Percentiles rank a stretch among this genome's conserved stretches.
Evolutionary conservation across 2,797 vertebrate species (phyloP).

Genomic region (Margarornis squamiger): DNA sequence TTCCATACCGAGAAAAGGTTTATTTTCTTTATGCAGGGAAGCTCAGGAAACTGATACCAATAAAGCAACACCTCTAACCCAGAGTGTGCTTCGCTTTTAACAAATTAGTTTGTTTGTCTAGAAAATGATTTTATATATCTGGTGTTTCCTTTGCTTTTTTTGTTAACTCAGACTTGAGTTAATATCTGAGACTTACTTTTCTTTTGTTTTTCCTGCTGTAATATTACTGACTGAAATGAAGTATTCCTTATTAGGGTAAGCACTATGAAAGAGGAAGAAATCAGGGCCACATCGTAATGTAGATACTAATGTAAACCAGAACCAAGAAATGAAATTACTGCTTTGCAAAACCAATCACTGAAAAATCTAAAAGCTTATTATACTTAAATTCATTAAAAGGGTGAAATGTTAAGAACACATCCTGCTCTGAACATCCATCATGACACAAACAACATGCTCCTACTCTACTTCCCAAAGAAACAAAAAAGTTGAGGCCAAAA

Average conservation of each 20-base stretch:
- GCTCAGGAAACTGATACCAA: background rate
- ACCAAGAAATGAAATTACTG: background rate
- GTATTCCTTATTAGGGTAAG: background rate
- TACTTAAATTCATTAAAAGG: background rate
- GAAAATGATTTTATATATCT: background rate
- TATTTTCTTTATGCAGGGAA: background rate
- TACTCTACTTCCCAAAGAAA: background rate
- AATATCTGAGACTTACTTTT: background rate
- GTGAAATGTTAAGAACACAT: background rate
- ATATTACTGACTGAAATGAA: background rate
- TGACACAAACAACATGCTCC: background rate
- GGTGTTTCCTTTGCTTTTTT: background rate
- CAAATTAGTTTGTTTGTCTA: background rate
- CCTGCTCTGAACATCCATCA: background rate
- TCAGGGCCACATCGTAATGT: background rate
- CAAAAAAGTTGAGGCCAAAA: background rate
- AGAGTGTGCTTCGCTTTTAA: background rate
- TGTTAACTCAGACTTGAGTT: background rate
- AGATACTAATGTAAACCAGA: background rate
- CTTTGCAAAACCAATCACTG: background rate
- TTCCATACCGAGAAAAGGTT: background rate
- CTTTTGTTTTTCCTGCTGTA: background rate
- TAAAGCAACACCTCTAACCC: background rate
- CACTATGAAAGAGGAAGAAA: background rate
- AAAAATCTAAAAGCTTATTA: background rate